Conservation (phyloP, 2,797 vertebrate genomes). For the Gymnocypris eckloni region DNA sequence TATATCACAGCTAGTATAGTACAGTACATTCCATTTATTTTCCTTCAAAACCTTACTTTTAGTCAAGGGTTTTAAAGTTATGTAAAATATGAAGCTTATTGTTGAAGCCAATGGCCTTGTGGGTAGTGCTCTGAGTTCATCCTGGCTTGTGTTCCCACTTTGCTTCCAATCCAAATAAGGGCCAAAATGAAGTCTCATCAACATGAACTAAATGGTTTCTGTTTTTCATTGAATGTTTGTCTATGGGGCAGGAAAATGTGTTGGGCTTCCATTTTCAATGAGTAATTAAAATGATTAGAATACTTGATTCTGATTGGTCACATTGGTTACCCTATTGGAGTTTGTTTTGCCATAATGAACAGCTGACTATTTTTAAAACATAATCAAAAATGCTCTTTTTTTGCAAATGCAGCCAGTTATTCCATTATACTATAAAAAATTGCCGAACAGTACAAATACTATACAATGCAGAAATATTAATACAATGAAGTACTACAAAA, state of each 20-base stretch:
- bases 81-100: background rate
- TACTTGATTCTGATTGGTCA: conserved; percentile 1
- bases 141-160: background rate
- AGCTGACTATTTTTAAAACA: background rate
- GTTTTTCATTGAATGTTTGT: background rate
- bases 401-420: background rate
- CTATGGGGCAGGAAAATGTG: background rate
- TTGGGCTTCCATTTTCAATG: background rate
- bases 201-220: background rate
- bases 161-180: background rate
- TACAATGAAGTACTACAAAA: background rate
- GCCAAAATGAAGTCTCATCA: background rate
- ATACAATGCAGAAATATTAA: background rate
- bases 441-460: background rate
- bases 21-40: background rate
- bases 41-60: background rate
- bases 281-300: background rate
- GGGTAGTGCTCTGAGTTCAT: background rate
- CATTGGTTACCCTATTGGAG: background rate
- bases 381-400: background rate
- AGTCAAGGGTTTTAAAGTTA: background rate
- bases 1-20: background rate
- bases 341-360: background rate
- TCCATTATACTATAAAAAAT: background rate
- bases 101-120: background rate